Conservation (phyloP, 2,888 invertebrate genomes). For the Allacma fusca region DNA sequence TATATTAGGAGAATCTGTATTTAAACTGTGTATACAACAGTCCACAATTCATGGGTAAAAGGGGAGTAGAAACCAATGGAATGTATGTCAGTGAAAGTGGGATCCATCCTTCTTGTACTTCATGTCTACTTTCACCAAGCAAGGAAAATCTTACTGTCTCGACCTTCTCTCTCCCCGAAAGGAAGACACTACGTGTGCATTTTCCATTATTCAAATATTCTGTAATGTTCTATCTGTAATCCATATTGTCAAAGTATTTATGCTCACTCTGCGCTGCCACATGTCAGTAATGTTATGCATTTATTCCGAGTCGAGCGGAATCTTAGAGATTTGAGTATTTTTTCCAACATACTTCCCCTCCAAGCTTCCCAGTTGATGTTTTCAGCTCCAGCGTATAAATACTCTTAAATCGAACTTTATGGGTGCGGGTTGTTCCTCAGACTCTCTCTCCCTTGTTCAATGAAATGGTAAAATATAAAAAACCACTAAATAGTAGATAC, state of each 20-base stretch:
- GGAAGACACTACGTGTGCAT: not conserved
- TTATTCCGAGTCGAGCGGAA: slow-evolving; percentile 9
- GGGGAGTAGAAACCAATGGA: not conserved
- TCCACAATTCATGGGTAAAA: not conserved
- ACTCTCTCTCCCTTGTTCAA: too few relatives aligned
- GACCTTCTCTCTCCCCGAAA: not conserved
- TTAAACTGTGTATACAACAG: not conserved
- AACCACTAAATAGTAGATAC: too few relatives aligned
- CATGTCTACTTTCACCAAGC: too few relatives aligned
- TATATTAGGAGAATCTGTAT: not conserved
- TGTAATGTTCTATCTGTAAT: not conserved
- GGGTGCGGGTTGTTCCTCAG: too few relatives aligned
- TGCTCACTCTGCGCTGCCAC: not conserved
- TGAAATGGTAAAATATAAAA: too few relatives aligned
- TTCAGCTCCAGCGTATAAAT: too few relatives aligned
- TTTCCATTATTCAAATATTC: slow-evolving; percentile 1
- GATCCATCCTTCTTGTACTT: too few relatives aligned
- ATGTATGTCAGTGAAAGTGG: not conserved
- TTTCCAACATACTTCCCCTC: not conserved
- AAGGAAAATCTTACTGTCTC: too few relatives aligned
- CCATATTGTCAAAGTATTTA: slow-evolving; percentile 11
- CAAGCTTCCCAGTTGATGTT: too few relatives aligned
- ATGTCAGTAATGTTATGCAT: slow-evolving; percentile 4
- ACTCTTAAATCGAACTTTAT: too few relatives aligned
- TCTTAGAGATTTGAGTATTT: not conserved